Evolutionary conservation across 2,113 vertebrate genomes (phyloP).

Genomic region (Zingel zingel): DNA sequence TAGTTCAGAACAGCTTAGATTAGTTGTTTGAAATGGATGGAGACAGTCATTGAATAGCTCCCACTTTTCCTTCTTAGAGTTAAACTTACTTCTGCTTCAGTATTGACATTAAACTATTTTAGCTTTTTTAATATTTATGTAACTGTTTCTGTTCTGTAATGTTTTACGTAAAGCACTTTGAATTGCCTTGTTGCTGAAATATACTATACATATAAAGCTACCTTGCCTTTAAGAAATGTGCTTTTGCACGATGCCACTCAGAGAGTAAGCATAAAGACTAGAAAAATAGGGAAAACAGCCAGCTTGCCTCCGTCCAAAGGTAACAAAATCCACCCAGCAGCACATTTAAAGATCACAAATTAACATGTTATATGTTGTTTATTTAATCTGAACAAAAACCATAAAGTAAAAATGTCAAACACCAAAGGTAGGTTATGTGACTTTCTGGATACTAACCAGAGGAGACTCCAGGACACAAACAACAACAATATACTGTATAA

Average conservation of each 20-base stretch:
- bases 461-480: background rate
- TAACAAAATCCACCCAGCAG: background rate
- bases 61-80: background rate
- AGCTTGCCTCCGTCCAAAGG: background rate
- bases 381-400: background rate
- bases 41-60: background rate
- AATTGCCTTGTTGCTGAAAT: no score
- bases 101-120: no score
- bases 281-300: background rate
- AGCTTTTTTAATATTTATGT: no score
- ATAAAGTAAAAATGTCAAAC: background rate
- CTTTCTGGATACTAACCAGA: background rate
- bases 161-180: no score
- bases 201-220: no score
- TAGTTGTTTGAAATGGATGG: background rate
- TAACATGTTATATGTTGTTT: background rate
- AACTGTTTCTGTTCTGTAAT: no score
- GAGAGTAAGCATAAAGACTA: background rate
- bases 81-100: background rate
- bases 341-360: background rate
- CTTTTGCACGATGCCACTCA: no score
- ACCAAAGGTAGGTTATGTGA: no score
- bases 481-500: background rate
- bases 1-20: constrained; percentile 8
- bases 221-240: no score